These are phyloP conservation scores for Cancer borealis DNA, from an alignment of 2,888 invertebrate species.

Conservation along the genomic window DNA sequence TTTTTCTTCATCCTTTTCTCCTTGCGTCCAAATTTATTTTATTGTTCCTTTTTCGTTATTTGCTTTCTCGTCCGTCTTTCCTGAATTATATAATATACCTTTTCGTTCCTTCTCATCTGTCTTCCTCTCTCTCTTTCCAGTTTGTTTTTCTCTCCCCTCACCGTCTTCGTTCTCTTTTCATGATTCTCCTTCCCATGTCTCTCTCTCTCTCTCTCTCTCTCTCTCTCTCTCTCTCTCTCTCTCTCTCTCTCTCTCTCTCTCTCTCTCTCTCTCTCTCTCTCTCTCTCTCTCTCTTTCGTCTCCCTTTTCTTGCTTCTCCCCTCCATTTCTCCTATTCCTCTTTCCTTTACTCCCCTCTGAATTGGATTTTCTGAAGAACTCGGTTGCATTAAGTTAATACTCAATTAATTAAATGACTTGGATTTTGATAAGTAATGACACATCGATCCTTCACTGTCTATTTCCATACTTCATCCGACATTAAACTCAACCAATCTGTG, in stretches of 20 bases:
- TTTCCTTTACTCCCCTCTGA: neutral
- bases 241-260: neutral
- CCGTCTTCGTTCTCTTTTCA: neutral
- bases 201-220: neutral
- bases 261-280: neutral
- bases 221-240: neutral
- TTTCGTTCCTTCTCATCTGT: neutral
- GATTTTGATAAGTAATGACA: neutral
- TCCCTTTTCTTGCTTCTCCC: neutral
- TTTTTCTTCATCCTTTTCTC: neutral
- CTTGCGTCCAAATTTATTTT: neutral
- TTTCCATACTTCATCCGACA: neutral
- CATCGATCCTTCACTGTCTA: neutral
- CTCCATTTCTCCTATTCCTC: neutral
- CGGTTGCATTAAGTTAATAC: neutral
- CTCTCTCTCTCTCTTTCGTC: neutral
- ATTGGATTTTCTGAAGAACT: neutral
- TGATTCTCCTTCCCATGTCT: neutral
- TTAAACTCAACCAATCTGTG: neutral
- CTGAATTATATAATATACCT: neutral
- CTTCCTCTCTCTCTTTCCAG: neutral
- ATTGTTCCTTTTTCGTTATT: neutral
- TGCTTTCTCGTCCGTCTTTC: neutral
- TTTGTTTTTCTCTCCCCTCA: neutral
- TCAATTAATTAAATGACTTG: neutral